A percentile compares a stretch with the other conserved stretches of the same genome.
These are phyloP conservation scores for Elymnias hypermnestra DNA, from an alignment of 1,140 invertebrate genomes.

Conservation along the genomic window DNA sequence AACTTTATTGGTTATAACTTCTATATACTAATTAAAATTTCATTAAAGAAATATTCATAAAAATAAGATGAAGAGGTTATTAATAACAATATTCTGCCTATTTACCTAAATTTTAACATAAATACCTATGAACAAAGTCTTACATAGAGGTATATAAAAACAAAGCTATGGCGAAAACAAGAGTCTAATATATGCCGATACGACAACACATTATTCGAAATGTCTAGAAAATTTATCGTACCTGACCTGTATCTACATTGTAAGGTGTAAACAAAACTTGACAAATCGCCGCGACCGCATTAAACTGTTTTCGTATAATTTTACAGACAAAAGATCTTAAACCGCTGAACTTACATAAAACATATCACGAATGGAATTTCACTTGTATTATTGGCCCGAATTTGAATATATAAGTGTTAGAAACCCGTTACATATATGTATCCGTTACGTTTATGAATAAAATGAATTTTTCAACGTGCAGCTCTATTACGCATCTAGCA, in stretches of 20 bases:
- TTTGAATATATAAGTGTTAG: conserved; percentile 27
- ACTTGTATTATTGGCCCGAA: conserved; percentile 22
- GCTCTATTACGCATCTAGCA: conserved; percentile 42
- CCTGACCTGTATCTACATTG: not conserved
- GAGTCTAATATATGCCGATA: no score
- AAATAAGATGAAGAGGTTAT: no score
- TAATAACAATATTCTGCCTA: no score
- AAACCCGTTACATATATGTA: conserved; percentile 47
- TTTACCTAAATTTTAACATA: not conserved
- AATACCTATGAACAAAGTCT: not conserved
- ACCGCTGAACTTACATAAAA: conserved; percentile 3
- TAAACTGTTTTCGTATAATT: not conserved
- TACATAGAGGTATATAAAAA: not conserved
- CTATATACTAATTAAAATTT: no score
- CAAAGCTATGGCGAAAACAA: not conserved
- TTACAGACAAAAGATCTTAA: not conserved
- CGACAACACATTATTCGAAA: conserved; percentile 1
- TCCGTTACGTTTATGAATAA: conserved; percentile 43
- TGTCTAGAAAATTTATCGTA: not conserved
- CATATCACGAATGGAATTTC: conserved; percentile 18
- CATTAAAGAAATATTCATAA: no score
- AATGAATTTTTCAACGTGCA: conserved; percentile 54
- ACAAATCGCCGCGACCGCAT: not conserved
- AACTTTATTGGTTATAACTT: no score
- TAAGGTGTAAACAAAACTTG: conserved; percentile 2